These are phyloP conservation scores for Lasioglossum vierecki DNA, from an alignment of 2,888 invertebrate genomes.

Conservation along the genomic window DNA sequence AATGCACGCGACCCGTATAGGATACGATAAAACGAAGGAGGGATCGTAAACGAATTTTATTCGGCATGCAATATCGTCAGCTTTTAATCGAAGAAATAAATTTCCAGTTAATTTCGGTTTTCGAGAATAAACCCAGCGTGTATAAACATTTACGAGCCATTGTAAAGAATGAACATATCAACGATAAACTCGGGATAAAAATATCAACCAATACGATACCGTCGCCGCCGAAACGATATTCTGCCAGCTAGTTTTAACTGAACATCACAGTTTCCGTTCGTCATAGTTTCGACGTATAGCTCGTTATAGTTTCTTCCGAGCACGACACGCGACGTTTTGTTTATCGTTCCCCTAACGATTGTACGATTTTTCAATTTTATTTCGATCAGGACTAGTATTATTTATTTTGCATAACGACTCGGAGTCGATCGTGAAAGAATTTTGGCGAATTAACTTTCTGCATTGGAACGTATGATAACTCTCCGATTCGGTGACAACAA, in stretches of 20 bases:
- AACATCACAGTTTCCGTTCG: background rate
- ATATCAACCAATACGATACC: background rate
- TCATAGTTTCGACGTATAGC: background rate
- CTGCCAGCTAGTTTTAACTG: background rate
- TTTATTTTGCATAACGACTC: background rate
- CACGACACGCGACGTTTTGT: background rate
- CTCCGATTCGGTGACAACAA: background rate
- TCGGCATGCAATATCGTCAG: conserved; percentile 20
- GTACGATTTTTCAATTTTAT: background rate
- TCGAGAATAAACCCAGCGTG: background rate
- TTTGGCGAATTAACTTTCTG: background rate
- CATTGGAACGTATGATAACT: background rate
- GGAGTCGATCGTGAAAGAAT: background rate
- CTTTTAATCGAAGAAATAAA: conserved; percentile 2
- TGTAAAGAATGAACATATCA: conserved; percentile 1
- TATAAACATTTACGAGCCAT: conserved; percentile 1
- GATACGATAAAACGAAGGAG: conserved; percentile 1
- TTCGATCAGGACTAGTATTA: background rate
- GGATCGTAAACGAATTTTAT: conserved; percentile 1
- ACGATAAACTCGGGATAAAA: background rate
- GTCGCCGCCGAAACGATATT: background rate
- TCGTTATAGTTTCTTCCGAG: background rate
- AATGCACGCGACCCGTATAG: background rate
- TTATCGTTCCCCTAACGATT: background rate
- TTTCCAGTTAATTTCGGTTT: conserved; percentile 1